Conservation (phyloP, 2,888 invertebrate genomes). For the Amphipoea lucens region DNA sequence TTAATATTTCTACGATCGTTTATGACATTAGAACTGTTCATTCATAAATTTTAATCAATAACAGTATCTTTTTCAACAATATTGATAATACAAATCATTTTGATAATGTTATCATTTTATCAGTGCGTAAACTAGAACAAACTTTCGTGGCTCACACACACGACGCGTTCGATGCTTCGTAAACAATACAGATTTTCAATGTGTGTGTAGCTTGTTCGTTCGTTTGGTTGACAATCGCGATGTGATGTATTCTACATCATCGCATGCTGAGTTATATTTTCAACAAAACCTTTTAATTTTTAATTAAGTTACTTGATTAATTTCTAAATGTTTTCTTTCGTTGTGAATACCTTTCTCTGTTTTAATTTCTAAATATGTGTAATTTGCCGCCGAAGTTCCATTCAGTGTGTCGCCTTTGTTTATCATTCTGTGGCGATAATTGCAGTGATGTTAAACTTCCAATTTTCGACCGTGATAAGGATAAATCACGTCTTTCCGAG, state of each 20-base stretch:
- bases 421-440: slow-evolving; percentile 93
- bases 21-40: slow-evolving; percentile 20
- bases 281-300: slow-evolving; percentile 88
- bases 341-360: slow-evolving; percentile 88
- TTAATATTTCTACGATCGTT: slow-evolving; percentile 8
- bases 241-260: slow-evolving; percentile 90
- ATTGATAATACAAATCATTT: slow-evolving; percentile 71
- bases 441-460: slow-evolving; percentile 94
- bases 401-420: slow-evolving; percentile 98
- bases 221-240: slow-evolving; percentile 90
- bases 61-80: slow-evolving; percentile 35
- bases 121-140: slow-evolving; percentile 85
- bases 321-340: slow-evolving; percentile 90
- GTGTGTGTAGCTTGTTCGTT: slow-evolving; percentile 89
- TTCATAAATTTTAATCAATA: slow-evolving; percentile 32
- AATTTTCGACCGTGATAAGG: slow-evolving; percentile 94
- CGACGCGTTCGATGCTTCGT: slow-evolving; percentile 79
- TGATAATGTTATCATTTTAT: slow-evolving; percentile 89
- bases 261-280: slow-evolving; percentile 90
- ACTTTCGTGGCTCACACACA: slow-evolving; percentile 80
- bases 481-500: slow-evolving; percentile 92
- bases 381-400: slow-evolving; percentile 97
- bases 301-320: slow-evolving; percentile 87
- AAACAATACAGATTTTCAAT: slow-evolving; percentile 85
- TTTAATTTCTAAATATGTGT: slow-evolving; percentile 94